phyloP scores from a whole-genome alignment of 2,888 invertebrate genomes.

The Pyrrhia umbra region DNA sequence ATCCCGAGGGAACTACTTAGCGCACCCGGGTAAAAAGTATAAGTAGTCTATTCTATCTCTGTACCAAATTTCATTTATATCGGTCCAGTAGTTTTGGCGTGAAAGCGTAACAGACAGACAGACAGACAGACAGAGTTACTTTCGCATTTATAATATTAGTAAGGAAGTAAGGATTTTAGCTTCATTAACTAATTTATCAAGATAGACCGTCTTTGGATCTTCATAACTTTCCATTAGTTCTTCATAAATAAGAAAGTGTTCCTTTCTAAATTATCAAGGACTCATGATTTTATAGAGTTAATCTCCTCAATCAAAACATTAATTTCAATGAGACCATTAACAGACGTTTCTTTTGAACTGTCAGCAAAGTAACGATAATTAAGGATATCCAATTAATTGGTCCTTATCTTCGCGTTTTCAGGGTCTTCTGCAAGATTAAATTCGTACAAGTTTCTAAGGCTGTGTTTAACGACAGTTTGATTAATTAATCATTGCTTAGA shows the following conservation, averaged over 20 bases:
- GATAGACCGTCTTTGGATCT: background rate
- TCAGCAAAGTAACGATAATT: background rate
- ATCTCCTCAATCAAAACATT: conserved; percentile 1
- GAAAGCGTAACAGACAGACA: too few species aligned
- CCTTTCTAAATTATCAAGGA: background rate
- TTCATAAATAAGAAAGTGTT: too few species aligned
- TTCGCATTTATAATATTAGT: too few species aligned
- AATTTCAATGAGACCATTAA: conserved; percentile 10
- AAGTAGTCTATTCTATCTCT: too few species aligned
- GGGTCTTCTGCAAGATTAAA: conserved; percentile 3
- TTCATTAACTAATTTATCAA: too few species aligned
- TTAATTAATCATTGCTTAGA: conserved; percentile 8
- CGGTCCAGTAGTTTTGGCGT: too few species aligned
- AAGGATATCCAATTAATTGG: background rate
- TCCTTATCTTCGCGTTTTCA: conserved; percentile 5
- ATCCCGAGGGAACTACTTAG: too few species aligned
- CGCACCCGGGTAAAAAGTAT: too few species aligned
- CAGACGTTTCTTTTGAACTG: background rate
- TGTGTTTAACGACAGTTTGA: conserved; percentile 12
- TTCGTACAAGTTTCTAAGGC: background rate
- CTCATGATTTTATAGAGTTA: background rate
- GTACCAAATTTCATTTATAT: too few species aligned
- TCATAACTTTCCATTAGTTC: background rate
- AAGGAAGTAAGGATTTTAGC: too few species aligned
- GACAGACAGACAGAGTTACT: too few species aligned